Base-by-base conservation (phyloP, 2,113 vertebrate genomes). In the Syrmaticus mikado region DNA sequence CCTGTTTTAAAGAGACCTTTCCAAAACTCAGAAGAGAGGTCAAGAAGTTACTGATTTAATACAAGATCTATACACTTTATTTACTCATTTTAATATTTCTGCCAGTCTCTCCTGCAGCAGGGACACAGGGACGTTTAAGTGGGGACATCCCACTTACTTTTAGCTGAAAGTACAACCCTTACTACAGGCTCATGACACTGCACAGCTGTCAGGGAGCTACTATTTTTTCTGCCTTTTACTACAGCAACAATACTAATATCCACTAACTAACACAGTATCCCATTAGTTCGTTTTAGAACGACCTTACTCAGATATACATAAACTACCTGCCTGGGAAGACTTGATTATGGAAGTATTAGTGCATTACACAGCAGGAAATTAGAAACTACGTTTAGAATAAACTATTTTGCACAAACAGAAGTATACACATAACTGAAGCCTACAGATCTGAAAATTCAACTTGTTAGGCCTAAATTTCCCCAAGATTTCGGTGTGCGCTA, bases 1-100 rank as follows among this genome's bases (percentile, higher is more conserved):
- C 85, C 4, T 21, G 53, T 75, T 87, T 85, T 80, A 21, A 50
- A 95, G 79, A 88, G 93, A 94, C 93, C 79, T 91, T 94, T 36
- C 85, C 87, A 53, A 90, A 92, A 87, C 72, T 77, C 68, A 70
- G 84, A 79, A 85, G 79, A 94, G 97, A 87, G 70, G 85, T 40
- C 28, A 34, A 8, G 24, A 52, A 62, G 28, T 43, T 61, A 11
- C 1, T 41, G 20, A 40, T 55, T 65, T 30, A 82, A 55, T 21
- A 36, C 4, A 11, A 9, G 7, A 73, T 15, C 18, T 48, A 4
- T 4, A 18, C 9, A 32, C 30, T 34, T 40, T 64, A 64, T 64
- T 64, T 64, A 27, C 61, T 40, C 8, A 40, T 64, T 48, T 21
- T 48, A 22, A 48, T 48, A 48, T 22, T 48, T 48, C 46, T 48